Percentiles rank a stretch among this genome's conserved stretches.
Evolutionary conservation across 2,113 vertebrate species (phyloP).

Genomic region (Sapajus apella): DNA sequence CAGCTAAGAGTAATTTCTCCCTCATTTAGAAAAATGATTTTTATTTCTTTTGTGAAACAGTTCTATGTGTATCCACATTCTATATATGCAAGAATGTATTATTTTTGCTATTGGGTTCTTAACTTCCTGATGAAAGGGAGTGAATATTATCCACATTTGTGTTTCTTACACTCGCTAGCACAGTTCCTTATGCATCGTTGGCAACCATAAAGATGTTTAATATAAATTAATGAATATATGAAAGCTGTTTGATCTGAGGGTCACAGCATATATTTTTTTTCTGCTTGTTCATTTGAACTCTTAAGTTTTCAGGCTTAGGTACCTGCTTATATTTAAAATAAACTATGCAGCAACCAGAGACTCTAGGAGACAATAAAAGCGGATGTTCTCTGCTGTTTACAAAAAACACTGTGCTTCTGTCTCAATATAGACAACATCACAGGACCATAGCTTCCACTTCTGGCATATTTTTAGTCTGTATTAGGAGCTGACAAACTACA

Average conservation of each 20-base stretch:
- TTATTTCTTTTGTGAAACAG: slow-evolving; percentile 18
- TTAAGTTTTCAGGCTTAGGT: neutral
- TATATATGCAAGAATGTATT: neutral
- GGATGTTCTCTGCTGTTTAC: neutral
- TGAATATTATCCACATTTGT: neutral
- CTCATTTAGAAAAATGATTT: neutral
- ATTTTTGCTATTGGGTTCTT: neutral
- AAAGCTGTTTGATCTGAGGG: neutral
- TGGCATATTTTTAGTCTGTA: neutral
- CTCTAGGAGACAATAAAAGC: neutral
- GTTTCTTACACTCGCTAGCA: neutral
- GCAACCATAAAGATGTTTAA: neutral
- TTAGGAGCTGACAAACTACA: neutral
- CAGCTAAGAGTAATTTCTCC: slow-evolving; percentile 19
- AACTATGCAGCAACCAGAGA: neutral
- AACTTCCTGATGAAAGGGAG: neutral
- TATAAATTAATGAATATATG: neutral
- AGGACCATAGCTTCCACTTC: neutral
- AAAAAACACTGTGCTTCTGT: neutral
- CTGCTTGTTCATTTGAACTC: slow-evolving; percentile 22
- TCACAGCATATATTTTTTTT: neutral
- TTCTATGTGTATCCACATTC: neutral
- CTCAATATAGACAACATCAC: neutral
- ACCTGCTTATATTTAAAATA: neutral
- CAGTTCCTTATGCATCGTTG: neutral